Base-by-base conservation (phyloP, 2,113 vertebrate species). In the Psammodynastes pulverulentus region DNA sequence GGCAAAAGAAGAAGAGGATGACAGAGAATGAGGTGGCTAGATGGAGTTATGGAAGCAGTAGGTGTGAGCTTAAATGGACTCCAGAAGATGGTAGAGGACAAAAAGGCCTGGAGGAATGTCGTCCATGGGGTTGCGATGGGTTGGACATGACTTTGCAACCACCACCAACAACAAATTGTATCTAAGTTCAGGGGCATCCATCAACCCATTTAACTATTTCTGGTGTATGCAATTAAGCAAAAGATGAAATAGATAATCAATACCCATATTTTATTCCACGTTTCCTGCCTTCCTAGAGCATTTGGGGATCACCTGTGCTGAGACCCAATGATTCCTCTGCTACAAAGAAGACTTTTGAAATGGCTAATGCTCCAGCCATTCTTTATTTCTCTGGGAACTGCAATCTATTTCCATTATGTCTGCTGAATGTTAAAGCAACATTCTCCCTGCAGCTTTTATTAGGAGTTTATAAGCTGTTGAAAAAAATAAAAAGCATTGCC, bases 321-420 rank as follows among this genome's bases (percentile, higher is more conserved):
- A 89, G 34, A 88, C 2, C 56, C 43, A 79, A 89, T 51, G 58
- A 48, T 43, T 92, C 29, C 79, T 87, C 52, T 54, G 67, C 12
- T 93, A 12, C 1, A n/a, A 0, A 13, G 91, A 89, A 43, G 54
- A 46, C 45, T 84, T 88, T 67, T 86, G 87, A n/a, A 53, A 0
- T 92, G 48, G 8, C 3, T 48, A 29, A 29, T 1, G 10, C 15
- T 90, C 17, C 43, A 86, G 1, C 3, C 1, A 45, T 56, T 5
- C 23, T 2, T 90, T 0, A n/a, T 84, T 94, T 92, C 7, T 39
- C 8, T 90, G 48, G 54, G 5, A 88, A 17, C 86, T 0, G 0
- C 79, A 54, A 91, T 91, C 86, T 56, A 29, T 43, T 53, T 93
- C 51, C 86, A 3, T 91, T 88, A 87, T 17, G 5, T 72, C 34